Base-by-base conservation (phyloP, 2,113 vertebrate species). In the Ramphastos sulfuratus region DNA sequence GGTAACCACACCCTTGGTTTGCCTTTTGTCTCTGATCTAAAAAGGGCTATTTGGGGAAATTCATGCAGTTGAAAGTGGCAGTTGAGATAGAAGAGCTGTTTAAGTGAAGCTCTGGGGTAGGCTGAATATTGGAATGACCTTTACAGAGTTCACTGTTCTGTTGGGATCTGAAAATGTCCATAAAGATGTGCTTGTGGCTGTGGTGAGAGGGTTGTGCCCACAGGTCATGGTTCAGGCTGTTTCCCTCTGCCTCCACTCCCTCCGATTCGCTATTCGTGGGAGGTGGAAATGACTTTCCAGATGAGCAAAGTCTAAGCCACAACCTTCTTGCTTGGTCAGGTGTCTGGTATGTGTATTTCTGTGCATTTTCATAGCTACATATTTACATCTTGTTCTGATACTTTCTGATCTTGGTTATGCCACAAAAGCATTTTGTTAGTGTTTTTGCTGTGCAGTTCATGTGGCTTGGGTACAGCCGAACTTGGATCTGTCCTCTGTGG, bases 71-170 rank as follows among this genome's bases (percentile, higher is more conserved):
- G 63, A 50, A 94, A 92, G 90, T 82, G 24, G 83, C 82, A 79
- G 75, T 96, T 96, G 92, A 84, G 80, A 58, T n/a, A 55, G 44
- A 92, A 92, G 70, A 93, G 90, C 92, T 90, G 92, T 84, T 96
- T 95, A 90, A 95, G 95, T 80, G 90, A 61, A 76, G 63, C 74
- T 79, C 92, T 50, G 35, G 70, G 21, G 30, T 39, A 63, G 50
- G 90, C 90, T 94, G 27, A 94, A 61, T 90, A 76, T 50, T 88
- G 89, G 83, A 28, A 70, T 89, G 96, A 79, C 93, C 86, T 94
- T 86, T 89, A 58, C 55, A 71, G 86, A 82, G 88, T 92, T 95
- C 90, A 72, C 73, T 76, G 61, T 23, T 85, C 70, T 69, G 35
- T 18, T 95, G 81, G 77, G 94, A 88, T 86, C 83, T 71, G 39